A percentile compares a stretch with the other conserved stretches of the same genome.
Conservation (phyloP, 1,140 invertebrate genomes). For the Pseudachorutes palmiensis region DNA sequence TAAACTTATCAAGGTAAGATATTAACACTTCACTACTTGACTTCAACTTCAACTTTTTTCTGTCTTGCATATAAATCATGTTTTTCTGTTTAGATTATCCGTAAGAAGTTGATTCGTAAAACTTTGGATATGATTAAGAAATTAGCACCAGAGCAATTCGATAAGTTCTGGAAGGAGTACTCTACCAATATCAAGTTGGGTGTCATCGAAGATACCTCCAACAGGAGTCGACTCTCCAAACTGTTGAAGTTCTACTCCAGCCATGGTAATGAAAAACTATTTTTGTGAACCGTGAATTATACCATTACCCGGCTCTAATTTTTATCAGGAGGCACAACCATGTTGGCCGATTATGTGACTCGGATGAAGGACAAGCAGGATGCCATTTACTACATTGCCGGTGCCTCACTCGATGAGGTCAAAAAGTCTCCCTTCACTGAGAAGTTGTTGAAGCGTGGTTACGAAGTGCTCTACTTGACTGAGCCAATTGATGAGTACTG, state of each 20-base stretch:
- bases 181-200: constrained; percentile 97
- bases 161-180: constrained; percentile 98
- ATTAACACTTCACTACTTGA: neutral
- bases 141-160: constrained; percentile 79
- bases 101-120: constrained; percentile 96
- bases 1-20: constrained; percentile 85
- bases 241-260: constrained; percentile 87
- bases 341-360: constrained; percentile 79
- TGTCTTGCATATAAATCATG: neutral
- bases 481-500: constrained; percentile 99
- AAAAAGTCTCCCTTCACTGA: constrained; percentile 93
- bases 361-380: constrained; percentile 98
- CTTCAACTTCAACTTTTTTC: neutral
- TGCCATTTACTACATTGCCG: constrained; percentile 94
- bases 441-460: constrained; percentile 82
- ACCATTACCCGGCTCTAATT: neutral
- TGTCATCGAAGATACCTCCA: constrained; percentile 94
- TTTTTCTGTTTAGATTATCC: constrained; percentile 56
- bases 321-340: constrained; percentile 51
- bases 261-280: constrained; percentile 48
- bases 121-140: constrained; percentile 98
- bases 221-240: constrained; percentile 90
- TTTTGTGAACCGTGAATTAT: neutral
- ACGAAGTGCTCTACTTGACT: constrained; percentile 89
- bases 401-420: constrained; percentile 70